Base-by-base conservation (phyloP, 2,113 vertebrate genomes). In the Lophochroa leadbeateri region DNA sequence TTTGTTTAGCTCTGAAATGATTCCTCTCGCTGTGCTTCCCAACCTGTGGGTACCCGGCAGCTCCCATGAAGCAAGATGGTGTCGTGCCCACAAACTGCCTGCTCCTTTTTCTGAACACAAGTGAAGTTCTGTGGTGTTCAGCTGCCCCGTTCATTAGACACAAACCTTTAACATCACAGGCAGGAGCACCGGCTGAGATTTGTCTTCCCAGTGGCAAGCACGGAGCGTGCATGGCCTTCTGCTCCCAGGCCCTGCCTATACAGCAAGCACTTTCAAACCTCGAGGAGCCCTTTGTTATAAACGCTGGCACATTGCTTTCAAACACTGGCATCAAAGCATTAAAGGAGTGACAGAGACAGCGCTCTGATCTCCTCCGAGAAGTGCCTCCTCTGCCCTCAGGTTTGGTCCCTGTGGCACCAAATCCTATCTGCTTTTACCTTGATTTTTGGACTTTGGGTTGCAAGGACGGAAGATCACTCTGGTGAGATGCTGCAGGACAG, bases 121-220 rank as follows among this genome's bases (percentile, higher is more conserved):
- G 35, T 11, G 20, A 55, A 55, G 43, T 29, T 50, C 49, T 16
- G 8, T 13, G 11, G 52, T 3, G 4, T 33, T 82, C 85, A 35
- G 41, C 39, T 55, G 31, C 57, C 27, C 23, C 10, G 3, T 60
- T 53, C 23, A 9, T 67, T 44, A 61, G n/a, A 47, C 7, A 60
- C 31, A 44, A 25, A 43, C 11, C 18, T 43, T 60, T 31, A 58
- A n/a, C n/a, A 27, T 17, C 50, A 53, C 21, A 25, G 43, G 50
- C 44, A 35, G 65, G 33, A 41, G 13, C 1, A 0, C 37, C 0
- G 1, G 43, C 44, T 77, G 63, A 58, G 63, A 12, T 64, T 55
- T 76, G 49, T 64, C 81, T 65, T 64, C 31, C 43, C 37, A 24
- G 44, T 0, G 2, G 43, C 49, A 43, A 43, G 35, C 2, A 1